Conservation (phyloP, 1,140 invertebrate species). For the Conus ventricosus region DNA sequence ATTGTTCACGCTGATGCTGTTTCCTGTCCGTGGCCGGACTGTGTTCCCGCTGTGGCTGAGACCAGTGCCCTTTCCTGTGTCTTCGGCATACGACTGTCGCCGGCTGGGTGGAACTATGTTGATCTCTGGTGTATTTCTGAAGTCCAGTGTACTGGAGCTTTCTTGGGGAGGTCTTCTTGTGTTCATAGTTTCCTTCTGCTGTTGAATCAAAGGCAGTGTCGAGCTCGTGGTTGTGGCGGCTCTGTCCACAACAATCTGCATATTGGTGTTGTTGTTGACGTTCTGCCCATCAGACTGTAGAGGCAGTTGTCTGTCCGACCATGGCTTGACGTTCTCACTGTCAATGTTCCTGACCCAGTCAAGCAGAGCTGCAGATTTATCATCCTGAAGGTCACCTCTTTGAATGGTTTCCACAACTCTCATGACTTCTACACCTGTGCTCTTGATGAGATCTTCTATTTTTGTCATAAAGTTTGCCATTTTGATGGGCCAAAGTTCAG, state of each 20-base stretch:
- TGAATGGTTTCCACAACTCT: not conserved
- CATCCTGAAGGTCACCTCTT: not conserved
- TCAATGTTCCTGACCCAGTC: conserved; percentile 6
- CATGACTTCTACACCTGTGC: not conserved
- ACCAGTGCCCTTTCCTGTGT: not conserved
- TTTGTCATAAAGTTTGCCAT: not conserved
- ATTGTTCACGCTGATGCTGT: not conserved
- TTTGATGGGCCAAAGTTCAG: not conserved
- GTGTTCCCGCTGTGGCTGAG: not conserved
- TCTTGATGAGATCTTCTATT: not conserved
- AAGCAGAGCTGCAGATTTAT: not conserved
- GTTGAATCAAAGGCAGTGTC: not conserved
- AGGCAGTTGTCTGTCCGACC: not conserved
- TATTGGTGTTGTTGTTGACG: not conserved
- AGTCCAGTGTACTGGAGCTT: not conserved
- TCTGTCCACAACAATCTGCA: not conserved
- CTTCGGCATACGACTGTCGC: not conserved
- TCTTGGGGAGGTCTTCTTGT: not conserved
- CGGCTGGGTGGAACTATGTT: not conserved
- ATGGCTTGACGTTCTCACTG: not conserved
- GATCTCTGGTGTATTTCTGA: not conserved
- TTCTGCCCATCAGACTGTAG: not conserved
- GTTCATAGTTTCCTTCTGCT: not conserved
- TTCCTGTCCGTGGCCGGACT: not conserved
- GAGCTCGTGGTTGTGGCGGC: not conserved